These are phyloP conservation scores for Temnothorax curvispinosus DNA, from an alignment of 1,140 invertebrate genomes.

Conservation along the genomic window DNA sequence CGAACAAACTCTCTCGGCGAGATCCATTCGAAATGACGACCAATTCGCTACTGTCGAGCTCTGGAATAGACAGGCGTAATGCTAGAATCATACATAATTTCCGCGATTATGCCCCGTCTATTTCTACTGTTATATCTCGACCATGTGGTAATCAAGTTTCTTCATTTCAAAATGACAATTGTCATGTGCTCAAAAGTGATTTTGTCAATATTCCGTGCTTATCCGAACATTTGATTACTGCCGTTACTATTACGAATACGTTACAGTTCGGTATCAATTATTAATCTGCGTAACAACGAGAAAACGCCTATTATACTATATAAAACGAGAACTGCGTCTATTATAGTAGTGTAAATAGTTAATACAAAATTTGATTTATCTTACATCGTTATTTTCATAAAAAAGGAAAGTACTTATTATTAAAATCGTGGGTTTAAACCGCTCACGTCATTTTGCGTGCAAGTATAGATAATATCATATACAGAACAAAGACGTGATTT, in stretches of 20 bases:
- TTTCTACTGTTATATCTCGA: background rate
- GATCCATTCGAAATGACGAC: slow-evolving; percentile 23
- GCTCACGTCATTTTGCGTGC: background rate
- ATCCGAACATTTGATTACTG: background rate
- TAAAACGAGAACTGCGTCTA: background rate
- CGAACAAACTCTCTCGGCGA: background rate
- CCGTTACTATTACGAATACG: background rate
- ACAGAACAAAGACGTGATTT: background rate
- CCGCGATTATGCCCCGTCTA: background rate
- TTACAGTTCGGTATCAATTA: background rate
- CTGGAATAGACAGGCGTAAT: background rate
- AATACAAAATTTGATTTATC: background rate
- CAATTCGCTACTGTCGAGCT: slow-evolving; percentile 13
- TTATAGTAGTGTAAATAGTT: background rate
- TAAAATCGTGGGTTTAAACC: background rate
- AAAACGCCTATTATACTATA: background rate
- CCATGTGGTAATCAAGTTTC: background rate
- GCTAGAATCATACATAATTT: slow-evolving; percentile 24
- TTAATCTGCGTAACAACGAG: background rate
- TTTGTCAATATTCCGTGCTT: background rate
- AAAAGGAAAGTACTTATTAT: background rate
- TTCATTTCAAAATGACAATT: slow-evolving; percentile 11
- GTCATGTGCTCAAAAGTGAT: slow-evolving; percentile 8
- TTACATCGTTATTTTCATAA: background rate
- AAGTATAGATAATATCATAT: background rate